Percentiles rank a stretch among this genome's conserved stretches.
phyloP scores from a whole-genome alignment of 2,113 vertebrate species.

The Antechinus flavipes region DNA sequence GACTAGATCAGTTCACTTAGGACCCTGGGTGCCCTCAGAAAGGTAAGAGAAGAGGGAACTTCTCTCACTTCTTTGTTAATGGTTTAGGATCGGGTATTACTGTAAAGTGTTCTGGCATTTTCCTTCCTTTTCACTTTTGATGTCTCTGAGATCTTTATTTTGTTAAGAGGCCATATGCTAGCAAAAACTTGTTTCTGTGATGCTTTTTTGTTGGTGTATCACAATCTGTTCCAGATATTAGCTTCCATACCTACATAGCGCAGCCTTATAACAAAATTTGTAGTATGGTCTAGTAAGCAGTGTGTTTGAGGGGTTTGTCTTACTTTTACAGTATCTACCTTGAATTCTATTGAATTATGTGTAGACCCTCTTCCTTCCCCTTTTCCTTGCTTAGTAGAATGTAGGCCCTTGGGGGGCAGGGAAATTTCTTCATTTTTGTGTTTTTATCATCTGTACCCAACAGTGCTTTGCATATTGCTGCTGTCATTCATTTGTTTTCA shows the following conservation, averaged over 20 bases:
- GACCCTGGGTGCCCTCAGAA: conserved; percentile 63
- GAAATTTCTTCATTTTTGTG: background rate
- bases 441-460: background rate
- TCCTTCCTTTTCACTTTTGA: background rate
- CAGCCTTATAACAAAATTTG: background rate
- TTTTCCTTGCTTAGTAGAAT: background rate
- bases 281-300: background rate
- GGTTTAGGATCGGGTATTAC: background rate
- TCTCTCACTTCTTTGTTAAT: conserved; percentile 13
- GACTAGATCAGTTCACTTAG: conserved; percentile 64
- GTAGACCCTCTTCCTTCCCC: background rate
- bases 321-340: background rate
- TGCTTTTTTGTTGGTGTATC: background rate
- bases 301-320: background rate
- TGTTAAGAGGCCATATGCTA: background rate
- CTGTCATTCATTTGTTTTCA: background rate
- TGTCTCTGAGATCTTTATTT: conserved; percentile 22
- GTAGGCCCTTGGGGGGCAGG: background rate
- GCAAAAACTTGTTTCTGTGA: conserved; percentile 5
- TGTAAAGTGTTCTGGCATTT: background rate
- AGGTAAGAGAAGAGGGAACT: conserved; percentile 59
- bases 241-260: background rate
- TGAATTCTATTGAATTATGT: background rate
- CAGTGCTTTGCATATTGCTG: background rate
- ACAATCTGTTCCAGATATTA: background rate